Conservation (phyloP, 1,140 invertebrate species). For the Eubasilissa regina region DNA sequence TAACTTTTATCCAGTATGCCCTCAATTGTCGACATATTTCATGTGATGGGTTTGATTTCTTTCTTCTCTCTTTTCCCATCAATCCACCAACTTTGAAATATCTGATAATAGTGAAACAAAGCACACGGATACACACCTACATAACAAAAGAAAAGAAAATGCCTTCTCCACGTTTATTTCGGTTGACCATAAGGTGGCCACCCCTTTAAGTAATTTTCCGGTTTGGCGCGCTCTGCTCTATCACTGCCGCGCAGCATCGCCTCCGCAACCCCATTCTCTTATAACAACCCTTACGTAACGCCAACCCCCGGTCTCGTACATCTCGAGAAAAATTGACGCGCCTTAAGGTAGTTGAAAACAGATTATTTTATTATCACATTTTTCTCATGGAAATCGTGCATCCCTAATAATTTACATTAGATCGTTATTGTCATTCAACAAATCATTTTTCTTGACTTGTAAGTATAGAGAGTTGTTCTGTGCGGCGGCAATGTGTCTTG, state of each 20-base stretch:
- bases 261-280: constrained; percentile 18
- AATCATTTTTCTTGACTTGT: no score
- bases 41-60: background rate
- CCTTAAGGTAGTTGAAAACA: background rate
- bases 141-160: background rate
- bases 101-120: background rate
- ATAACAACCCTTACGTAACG: constrained; percentile 34
- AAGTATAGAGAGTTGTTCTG: no score
- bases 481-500: no score
- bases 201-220: constrained; percentile 41
- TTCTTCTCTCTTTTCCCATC: background rate
- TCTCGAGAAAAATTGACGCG: constrained; percentile 27
- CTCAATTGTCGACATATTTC: no score
- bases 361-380: no score
- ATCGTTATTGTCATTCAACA: no score
- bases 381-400: no score
- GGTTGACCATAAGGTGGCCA: constrained; percentile 40
- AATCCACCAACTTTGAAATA: background rate
- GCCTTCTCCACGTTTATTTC: background rate
- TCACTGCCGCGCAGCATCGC: constrained; percentile 38
- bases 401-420: no score
- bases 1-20: no score
- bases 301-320: background rate
- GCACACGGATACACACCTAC: background rate
- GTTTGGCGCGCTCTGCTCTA: constrained; percentile 34